A percentile compares a stretch with the other conserved stretches of the same genome.
These are phyloP conservation scores for Pelodiscus sinensis DNA, from an alignment of 2,113 vertebrate genomes.

Conservation along the genomic window DNA sequence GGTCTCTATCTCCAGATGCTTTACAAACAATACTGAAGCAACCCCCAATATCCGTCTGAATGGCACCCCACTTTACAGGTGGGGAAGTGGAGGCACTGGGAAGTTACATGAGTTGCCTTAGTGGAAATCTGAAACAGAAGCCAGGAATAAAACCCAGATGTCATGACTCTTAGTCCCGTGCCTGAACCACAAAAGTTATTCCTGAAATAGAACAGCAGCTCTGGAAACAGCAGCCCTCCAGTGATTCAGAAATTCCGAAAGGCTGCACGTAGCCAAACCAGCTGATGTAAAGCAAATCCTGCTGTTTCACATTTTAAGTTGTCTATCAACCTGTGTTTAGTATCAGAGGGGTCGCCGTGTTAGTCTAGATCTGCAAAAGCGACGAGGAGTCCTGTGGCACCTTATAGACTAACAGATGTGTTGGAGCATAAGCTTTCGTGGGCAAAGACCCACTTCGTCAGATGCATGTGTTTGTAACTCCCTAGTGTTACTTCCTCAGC, in stretches of 20 bases:
- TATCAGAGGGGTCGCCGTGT: too few species aligned
- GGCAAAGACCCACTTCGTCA: too few species aligned
- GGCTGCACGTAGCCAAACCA: constrained; percentile 65
- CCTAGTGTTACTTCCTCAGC: constrained; percentile 37
- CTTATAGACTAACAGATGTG: too few species aligned
- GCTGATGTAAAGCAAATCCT: constrained; percentile 50
- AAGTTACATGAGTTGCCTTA: constrained; percentile 23
- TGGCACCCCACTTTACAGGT: background rate
- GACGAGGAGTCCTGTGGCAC: too few species aligned
- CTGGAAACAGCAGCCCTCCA: constrained; percentile 53
- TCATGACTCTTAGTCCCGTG: constrained; percentile 52
- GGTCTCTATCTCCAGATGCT: background rate
- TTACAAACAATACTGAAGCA: background rate
- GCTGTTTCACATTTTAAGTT: constrained; percentile 43
- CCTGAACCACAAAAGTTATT: constrained; percentile 57
- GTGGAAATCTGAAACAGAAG: constrained; percentile 40
- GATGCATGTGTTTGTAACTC: background rate
- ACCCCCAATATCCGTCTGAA: background rate
- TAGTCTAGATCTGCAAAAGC: too few species aligned
- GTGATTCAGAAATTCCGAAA: constrained; percentile 69
- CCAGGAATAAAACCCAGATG: constrained; percentile 51
- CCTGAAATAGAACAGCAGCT: constrained; percentile 59
- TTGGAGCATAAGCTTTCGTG: too few species aligned
- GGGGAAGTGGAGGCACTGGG: background rate
- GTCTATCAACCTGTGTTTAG: constrained; percentile 30